Conservation (phyloP, 1,140 invertebrate species). For the Drosophila ironensis region DNA sequence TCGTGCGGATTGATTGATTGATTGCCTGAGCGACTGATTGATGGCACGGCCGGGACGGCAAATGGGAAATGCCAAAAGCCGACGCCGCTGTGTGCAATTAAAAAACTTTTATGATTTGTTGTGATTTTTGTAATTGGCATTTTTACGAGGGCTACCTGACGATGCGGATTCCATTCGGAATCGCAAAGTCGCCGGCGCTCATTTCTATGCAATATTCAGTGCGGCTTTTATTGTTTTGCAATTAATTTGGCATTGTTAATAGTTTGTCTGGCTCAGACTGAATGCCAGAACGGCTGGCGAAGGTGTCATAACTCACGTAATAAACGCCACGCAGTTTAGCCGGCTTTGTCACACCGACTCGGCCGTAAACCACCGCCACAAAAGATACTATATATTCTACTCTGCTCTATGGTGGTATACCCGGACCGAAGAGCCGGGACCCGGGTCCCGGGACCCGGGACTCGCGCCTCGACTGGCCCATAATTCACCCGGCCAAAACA, state of each 20-base stretch:
- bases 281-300: slow-evolving; percentile 23
- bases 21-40: slow-evolving; percentile 14
- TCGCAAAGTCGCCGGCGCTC: neutral
- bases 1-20: slow-evolving; percentile 35
- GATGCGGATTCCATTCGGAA: slow-evolving; percentile 42
- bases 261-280: slow-evolving; percentile 34
- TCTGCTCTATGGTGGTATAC: too few relatives aligned
- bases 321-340: slow-evolving; percentile 61
- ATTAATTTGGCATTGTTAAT: slow-evolving; percentile 71
- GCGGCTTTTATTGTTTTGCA: slow-evolving; percentile 63
- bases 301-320: slow-evolving; percentile 72
- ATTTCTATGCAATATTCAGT: slow-evolving; percentile 67
- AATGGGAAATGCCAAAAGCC: slow-evolving; percentile 37
- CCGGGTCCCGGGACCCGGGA: slow-evolving; percentile 4
- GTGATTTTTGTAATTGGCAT: slow-evolving; percentile 71
- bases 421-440: neutral
- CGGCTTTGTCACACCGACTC: slow-evolving; percentile 55
- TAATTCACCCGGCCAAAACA: slow-evolving; percentile 69
- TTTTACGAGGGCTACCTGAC: slow-evolving; percentile 69
- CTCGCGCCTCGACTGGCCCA: slow-evolving; percentile 48
- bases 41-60: slow-evolving; percentile 40
- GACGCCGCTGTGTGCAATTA: slow-evolving; percentile 49
- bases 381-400: slow-evolving; percentile 24
- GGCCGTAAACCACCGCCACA: slow-evolving; percentile 53
- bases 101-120: slow-evolving; percentile 78